Percentiles rank a stretch among this genome's conserved stretches.
phyloP scores from a whole-genome alignment of 2,888 invertebrate species.

The Omphaloscelis lunosa region DNA sequence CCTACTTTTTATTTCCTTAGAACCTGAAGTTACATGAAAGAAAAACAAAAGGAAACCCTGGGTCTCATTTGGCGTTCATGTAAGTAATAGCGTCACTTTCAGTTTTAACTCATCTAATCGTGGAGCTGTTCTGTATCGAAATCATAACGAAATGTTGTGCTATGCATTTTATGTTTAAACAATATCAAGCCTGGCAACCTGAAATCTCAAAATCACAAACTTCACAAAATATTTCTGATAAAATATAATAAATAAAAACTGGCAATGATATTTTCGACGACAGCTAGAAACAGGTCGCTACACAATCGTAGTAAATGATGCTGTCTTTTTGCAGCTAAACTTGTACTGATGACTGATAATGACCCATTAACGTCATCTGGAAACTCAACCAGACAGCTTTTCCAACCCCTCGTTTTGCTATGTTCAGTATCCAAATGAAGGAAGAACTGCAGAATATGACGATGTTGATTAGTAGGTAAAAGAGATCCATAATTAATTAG shows the following conservation, averaged over 20 bases:
- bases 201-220: neutral
- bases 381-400: neutral
- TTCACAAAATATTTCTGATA: constrained; percentile 6
- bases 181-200: neutral
- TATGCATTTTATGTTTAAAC: neutral
- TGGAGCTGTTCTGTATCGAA: neutral
- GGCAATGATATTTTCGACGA: constrained; percentile 44
- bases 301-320: constrained; percentile 32
- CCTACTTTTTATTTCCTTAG: neutral
- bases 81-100: neutral
- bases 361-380: constrained; percentile 24
- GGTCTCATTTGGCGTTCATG: no score
- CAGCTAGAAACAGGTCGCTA: constrained; percentile 40
- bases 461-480: neutral
- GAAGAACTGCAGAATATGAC: neutral
- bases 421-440: neutral
- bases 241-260: constrained; percentile 16
- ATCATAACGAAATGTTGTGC: neutral
- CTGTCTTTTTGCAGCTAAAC: constrained; percentile 29
- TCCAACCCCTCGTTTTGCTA: neutral
- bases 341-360: constrained; percentile 1
- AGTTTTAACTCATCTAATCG: neutral
- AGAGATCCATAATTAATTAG: no score
- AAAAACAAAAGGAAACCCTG: neutral
- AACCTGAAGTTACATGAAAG: neutral